Evolutionary conservation across 2,888 invertebrate genomes (phyloP).

Genomic region (Dioctria linearis): DNA sequence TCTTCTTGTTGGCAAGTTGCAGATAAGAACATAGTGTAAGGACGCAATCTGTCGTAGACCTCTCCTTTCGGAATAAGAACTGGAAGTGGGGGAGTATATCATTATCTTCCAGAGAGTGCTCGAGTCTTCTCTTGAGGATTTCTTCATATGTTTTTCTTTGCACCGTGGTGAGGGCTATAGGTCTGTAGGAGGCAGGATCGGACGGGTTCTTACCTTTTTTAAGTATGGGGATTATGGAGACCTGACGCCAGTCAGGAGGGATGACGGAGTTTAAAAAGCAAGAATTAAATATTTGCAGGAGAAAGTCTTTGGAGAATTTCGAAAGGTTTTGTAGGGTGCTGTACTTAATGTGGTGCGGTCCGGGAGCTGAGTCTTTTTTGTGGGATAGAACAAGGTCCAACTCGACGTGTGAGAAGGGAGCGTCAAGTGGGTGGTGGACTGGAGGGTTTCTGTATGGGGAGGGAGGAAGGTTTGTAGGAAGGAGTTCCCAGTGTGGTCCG

Average conservation of each 20-base stretch:
- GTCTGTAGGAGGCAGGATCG: neutral
- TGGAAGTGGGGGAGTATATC: neutral
- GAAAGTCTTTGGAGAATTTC: neutral
- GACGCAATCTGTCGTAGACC: no score
- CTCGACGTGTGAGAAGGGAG: no score
- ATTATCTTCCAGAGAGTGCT: neutral
- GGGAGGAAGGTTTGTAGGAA: no score
- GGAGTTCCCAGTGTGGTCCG: no score
- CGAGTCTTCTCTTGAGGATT: neutral
- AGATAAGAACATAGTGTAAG: no score
- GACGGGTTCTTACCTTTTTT: neutral
- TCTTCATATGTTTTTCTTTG: neutral
- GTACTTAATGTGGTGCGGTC: no score
- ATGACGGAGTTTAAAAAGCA: neutral
- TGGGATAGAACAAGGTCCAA: no score
- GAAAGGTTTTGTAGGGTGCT: no score
- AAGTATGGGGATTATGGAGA: neutral
- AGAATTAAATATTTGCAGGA: neutral
- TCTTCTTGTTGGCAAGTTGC: no score
- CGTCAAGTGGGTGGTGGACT: no score
- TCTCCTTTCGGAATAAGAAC: neutral
- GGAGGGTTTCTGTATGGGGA: no score
- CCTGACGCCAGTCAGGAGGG: neutral
- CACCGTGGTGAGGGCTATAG: neutral
- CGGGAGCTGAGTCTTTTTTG: no score